These are phyloP conservation scores for Spinus olivaceus DNA, from an alignment of 2,797 vertebrate genomes.

Conservation along the genomic window DNA sequence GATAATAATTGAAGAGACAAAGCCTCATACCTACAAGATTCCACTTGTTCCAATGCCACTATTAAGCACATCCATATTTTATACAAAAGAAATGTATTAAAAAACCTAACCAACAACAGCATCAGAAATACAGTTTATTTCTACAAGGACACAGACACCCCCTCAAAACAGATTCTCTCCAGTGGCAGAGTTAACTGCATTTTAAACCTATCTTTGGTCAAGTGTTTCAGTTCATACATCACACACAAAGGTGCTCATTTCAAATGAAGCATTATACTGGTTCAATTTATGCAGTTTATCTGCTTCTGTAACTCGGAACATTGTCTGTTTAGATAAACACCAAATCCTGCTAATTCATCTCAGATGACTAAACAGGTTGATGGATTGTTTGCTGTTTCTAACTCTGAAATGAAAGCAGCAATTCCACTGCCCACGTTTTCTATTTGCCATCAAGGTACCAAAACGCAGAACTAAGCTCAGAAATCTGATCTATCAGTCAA, in stretches of 20 bases:
- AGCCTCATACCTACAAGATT: not conserved
- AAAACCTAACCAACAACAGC: not conserved
- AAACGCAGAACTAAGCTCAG: not conserved
- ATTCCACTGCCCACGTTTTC: not conserved
- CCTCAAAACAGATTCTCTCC: not conserved
- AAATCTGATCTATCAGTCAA: not conserved
- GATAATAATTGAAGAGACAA: not conserved
- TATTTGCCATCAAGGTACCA: not conserved
- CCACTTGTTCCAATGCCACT: not conserved
- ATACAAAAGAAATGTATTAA: not conserved
- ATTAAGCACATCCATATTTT: not conserved
- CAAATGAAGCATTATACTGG: not conserved
- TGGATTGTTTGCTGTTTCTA: not conserved
- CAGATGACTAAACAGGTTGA: not conserved
- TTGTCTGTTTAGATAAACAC: not conserved
- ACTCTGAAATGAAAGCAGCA: not conserved
- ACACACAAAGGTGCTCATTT: not conserved
- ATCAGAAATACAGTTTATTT: not conserved
- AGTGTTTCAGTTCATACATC: not conserved
- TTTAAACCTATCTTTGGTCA: not conserved
- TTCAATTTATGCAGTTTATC: not conserved
- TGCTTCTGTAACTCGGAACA: not conserved
- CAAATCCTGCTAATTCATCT: not conserved
- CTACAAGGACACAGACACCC: rapidly evolving
- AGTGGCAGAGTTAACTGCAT: not conserved